Evolutionary conservation across 2,113 vertebrate species (phyloP).

Genomic region (Dasypus novemcinctus): DNA sequence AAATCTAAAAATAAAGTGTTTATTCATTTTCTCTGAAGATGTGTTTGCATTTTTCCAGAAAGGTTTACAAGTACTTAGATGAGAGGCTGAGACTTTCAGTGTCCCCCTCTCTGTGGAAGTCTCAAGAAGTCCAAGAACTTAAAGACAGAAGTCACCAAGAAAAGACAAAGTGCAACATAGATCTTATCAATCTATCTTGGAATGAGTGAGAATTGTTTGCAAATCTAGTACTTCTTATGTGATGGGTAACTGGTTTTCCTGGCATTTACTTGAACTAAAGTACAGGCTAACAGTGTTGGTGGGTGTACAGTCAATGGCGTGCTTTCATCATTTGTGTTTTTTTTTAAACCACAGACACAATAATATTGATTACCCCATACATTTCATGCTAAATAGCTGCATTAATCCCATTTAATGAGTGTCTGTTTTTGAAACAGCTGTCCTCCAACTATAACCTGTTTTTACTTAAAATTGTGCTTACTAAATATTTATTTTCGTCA

Average conservation of each 20-base stretch:
- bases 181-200: slow-evolving; percentile 17
- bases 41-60: slow-evolving; percentile 45
- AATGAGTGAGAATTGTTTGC: slow-evolving; percentile 53
- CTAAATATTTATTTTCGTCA: slow-evolving; percentile 28
- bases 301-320: slow-evolving; percentile 52
- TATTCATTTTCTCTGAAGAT: slow-evolving; percentile 57
- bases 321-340: slow-evolving; percentile 74
- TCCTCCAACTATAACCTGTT: slow-evolving; percentile 69
- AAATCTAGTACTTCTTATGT: slow-evolving; percentile 60
- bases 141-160: neutral
- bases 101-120: neutral
- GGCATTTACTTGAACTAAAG: slow-evolving; percentile 65
- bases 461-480: slow-evolving; percentile 67
- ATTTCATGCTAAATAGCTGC: slow-evolving; percentile 82
- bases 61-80: slow-evolving; percentile 39
- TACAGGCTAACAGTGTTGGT: slow-evolving; percentile 60
- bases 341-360: slow-evolving; percentile 68
- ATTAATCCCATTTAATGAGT: slow-evolving; percentile 84
- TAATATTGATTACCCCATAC: slow-evolving; percentile 83
- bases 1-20: slow-evolving; percentile 75
- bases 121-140: neutral
- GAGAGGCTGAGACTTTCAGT: neutral
- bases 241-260: slow-evolving; percentile 53
- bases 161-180: neutral
- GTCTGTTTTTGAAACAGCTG: slow-evolving; percentile 52